Evolutionary conservation across 2,888 invertebrate species (phyloP), one percentile per base, ranked within the genome.

Genomic region (Nymphalis urticae): DNA sequence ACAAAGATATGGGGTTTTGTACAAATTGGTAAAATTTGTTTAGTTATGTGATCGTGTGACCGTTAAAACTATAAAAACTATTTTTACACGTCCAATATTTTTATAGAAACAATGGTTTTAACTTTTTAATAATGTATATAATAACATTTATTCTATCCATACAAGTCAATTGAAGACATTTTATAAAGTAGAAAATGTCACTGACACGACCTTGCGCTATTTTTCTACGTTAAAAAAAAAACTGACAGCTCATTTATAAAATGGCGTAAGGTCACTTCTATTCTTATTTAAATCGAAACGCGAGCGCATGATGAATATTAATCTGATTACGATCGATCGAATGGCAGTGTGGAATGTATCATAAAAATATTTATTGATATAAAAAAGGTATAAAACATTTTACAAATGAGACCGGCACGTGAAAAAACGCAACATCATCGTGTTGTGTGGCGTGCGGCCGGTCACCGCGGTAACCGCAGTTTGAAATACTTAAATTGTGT

Each of bases 11-110:
- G 74, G 84, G 85, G 88, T 90, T 88, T 82, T 80, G 77, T 84
- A 90, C 90, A 90, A 90, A 91, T 89, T 89, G 88, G 85, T 83
- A 79, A 79, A 82, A 60, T 53, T 76, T 42, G 58, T 58, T 58
- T 13, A n/a, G 36, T 36, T 42, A 6, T 66, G 10, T 47, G 19
- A 59, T 24, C 56, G 24, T 58, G 54, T 24, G 54, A 54, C 24
- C 36, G 24, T 21, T 32, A 42, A 54, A 47, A 54, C n/a, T 17
- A 51, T 59, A 50, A 59, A 27, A 36, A 13, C 10, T 42, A 42
- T 42, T 13, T 13, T 42, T 42, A 3, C 4, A 10, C 4, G 4
- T 42, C 13, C 13, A 42, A 42, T 42, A 42, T 42, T 42, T 13
- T 42, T 13, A 0, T 27, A 27, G 13, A 42, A 13, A 42, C 10